Percentiles rank a stretch among this genome's conserved stretches.
Conservation (phyloP, 2,113 vertebrate genomes). For the Ancistrus triradiatus region DNA sequence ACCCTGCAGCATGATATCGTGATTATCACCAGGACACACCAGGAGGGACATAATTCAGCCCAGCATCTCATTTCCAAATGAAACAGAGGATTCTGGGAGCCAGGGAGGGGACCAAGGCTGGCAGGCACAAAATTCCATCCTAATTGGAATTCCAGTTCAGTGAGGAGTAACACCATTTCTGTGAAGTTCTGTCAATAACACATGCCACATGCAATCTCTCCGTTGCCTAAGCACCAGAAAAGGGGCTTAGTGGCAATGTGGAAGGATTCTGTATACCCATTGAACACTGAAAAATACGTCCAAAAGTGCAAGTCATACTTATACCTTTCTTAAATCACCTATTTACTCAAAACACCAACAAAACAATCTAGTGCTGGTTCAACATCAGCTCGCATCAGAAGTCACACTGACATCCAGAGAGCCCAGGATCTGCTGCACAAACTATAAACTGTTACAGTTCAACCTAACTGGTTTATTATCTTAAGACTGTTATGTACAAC, state of each 20-base stretch:
- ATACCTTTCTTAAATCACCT: no score
- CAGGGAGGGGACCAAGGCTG: not conserved
- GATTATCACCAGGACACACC: slow-evolving; percentile 22
- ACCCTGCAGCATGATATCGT: slow-evolving; percentile 13
- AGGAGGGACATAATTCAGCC: slow-evolving; percentile 30
- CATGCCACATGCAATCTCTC: slow-evolving; percentile 1
- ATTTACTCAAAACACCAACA: not conserved
- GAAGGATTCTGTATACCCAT: no score
- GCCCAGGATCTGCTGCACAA: no score
- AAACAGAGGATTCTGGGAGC: slow-evolving; percentile 33
- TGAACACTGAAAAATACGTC: no score
- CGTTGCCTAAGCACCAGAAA: slow-evolving; percentile 38
- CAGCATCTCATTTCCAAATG: slow-evolving; percentile 26
- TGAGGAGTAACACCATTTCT: slow-evolving; percentile 8
- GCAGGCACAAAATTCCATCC: not conserved
- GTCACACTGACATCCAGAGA: no score
- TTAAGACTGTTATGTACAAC: no score
- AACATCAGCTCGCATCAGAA: no score
- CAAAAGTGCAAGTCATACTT: slow-evolving; percentile 16
- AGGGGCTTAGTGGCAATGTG: slow-evolving; percentile 35
- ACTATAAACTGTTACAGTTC: no score
- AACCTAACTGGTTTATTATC: no score
- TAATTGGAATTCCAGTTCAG: slow-evolving; percentile 30
- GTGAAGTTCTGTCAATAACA: slow-evolving; percentile 28
- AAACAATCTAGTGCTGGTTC: no score